Percentiles rank a stretch among this genome's conserved stretches.
phyloP scores from a whole-genome alignment of 2,113 vertebrate genomes.

The Scytalopus superciliaris region DNA sequence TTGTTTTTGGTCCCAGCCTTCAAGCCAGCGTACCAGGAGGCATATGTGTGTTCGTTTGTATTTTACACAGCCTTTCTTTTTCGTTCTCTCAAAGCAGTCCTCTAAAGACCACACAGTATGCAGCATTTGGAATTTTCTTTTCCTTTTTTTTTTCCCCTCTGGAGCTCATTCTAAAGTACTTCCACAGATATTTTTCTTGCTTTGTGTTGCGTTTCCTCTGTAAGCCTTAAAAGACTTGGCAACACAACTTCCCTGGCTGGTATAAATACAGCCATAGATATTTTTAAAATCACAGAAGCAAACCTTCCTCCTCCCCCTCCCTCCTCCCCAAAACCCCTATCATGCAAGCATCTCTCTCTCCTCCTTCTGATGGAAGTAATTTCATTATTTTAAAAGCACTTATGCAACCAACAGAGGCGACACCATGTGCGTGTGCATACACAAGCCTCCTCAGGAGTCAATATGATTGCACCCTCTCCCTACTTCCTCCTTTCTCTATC shows the following conservation, averaged over 20 bases:
- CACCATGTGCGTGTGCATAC: not conserved
- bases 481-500: not conserved
- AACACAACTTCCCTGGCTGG: conserved; percentile 12
- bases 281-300: conserved; percentile 40
- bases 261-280: conserved; percentile 46
- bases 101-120: conserved; percentile 6
- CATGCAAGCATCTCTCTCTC: conserved; percentile 50
- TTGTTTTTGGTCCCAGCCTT: not conserved
- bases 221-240: conserved; percentile 45
- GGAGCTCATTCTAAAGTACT: conserved; percentile 40
- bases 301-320: not conserved
- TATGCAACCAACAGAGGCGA: conserved; percentile 32
- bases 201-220: conserved; percentile 40
- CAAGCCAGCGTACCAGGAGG: not conserved
- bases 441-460: not conserved
- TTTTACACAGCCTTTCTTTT: not conserved
- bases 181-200: conserved; percentile 50
- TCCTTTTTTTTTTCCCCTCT: not conserved
- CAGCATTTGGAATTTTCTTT: not conserved
- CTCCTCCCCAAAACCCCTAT: conserved; percentile 21
- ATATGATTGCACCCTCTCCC: not conserved
- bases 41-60: not conserved
- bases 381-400: conserved; percentile 73
- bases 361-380: conserved; percentile 64
- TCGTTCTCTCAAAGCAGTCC: not conserved